Evolutionary conservation across 2,888 invertebrate species (phyloP), one percentile per base, ranked within the genome.

Genomic region (Heteromyza rotundicornis): DNA sequence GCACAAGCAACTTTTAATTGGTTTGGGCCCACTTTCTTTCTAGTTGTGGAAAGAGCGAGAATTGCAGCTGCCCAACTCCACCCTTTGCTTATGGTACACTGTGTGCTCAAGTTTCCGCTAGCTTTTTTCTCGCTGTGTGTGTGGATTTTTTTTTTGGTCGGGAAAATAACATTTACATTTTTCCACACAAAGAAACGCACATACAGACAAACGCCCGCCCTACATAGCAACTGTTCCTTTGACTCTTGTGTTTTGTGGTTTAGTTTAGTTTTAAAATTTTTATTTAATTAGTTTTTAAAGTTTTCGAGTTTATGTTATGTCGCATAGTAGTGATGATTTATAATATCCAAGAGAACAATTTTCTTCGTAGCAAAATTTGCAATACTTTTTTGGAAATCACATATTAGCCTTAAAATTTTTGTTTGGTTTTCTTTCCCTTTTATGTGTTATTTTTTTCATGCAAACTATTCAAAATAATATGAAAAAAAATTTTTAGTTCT

Each of bases 241-340:
- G 68, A 69, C 75, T n/a, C n/a, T 75, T 68, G 69, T 69, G 76
- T 74, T 74, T n/a, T 70, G 65, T 70, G 65, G 14, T 40, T 66
- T 68, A 76, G 74, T 73, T 76, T 76, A 75, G 71, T 76, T 7
- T n/a, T 32, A 32, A n/a, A 76, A 74, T 74, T 74, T 76, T 76
- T 74, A 74, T 74, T 74, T 74, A 74, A 74, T 76, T 74, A 74
- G 74, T 74, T 74, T 74, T 67, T 68, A 75, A 75, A 76, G 74
- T 74, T 72, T 72, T 68, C 66, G 65, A 70, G 47, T 19, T 17
- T 27, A 27, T 27, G 27, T 27, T 27, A 27, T 5, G 5, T 27
- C 10, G 27, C 10, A 10, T 27, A 10, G 7, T 27, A 7, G 27
- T 27, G 27, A 7, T 27, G n/a, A n/a, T n/a, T n/a, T n/a, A n/a